A percentile compares a stretch with the other conserved stretches of the same genome.
Evolutionary conservation across 2,888 invertebrate genomes (phyloP).

Genomic region (Baccha elongata): DNA sequence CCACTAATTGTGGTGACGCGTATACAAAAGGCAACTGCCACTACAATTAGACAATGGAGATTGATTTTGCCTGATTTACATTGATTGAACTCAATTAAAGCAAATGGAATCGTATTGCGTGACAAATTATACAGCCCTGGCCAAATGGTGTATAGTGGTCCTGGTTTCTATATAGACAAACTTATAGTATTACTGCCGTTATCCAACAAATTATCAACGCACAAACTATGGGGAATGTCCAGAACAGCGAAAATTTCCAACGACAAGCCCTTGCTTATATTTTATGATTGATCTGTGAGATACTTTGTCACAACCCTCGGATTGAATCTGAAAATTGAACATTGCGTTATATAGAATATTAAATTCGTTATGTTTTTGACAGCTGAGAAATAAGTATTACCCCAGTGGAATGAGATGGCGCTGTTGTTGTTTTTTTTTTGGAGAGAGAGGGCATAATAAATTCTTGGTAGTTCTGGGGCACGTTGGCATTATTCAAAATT

Average conservation of each 20-base stretch:
- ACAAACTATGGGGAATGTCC: conserved; percentile 33
- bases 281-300: conserved; percentile 40
- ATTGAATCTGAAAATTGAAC: not conserved
- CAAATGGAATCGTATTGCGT: conserved; percentile 70
- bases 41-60: conserved; percentile 69
- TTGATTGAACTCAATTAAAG: conserved; percentile 72
- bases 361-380: conserved; percentile 63
- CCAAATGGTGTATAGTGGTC: not conserved
- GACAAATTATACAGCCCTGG: conserved; percentile 53
- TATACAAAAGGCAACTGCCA: conserved; percentile 48
- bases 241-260: conserved; percentile 15
- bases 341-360: conserved; percentile 17
- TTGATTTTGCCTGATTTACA: conserved; percentile 71
- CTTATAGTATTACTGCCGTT: too few relatives aligned
- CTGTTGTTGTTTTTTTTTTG: not conserved
- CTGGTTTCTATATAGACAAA: too few relatives aligned
- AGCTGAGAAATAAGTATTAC: conserved; percentile 68
- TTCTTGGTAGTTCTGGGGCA: conserved; percentile 1
- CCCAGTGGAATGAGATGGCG: conserved; percentile 11
- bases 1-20: conserved; percentile 56
- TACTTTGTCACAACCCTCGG: conserved; percentile 11
- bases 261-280: not conserved
- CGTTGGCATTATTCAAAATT: conserved; percentile 54
- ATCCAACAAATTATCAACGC: conserved; percentile 13
- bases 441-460: not conserved